phyloP scores from a whole-genome alignment of 1,140 invertebrate species.

The Pissodes strobi region DNA sequence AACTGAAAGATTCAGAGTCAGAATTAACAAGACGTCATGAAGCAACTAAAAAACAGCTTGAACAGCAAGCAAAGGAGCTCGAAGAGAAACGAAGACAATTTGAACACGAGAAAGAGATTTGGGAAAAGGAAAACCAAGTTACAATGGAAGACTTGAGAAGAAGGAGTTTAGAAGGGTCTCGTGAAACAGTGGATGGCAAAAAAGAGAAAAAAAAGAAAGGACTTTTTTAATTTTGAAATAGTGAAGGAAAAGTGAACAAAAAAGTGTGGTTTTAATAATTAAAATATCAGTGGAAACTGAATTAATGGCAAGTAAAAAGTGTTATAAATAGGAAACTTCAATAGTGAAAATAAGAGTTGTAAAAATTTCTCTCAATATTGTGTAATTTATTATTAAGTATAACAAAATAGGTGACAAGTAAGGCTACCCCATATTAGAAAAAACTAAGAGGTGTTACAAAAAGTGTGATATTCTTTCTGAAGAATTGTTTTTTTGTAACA shows the following conservation, averaged over 20 bases:
- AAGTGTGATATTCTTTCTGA: too few relatives aligned
- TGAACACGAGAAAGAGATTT: slow-evolving; percentile 82
- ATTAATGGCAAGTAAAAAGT: too few relatives aligned
- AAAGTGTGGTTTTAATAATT: not conserved
- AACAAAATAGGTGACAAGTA: too few relatives aligned
- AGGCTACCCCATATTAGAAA: too few relatives aligned
- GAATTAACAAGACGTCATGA: slow-evolving; percentile 73
- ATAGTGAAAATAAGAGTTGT: not conserved
- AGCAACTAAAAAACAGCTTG: slow-evolving; percentile 68
- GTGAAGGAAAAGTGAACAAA: not conserved
- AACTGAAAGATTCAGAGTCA: slow-evolving; percentile 88
- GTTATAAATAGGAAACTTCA: too few relatives aligned
- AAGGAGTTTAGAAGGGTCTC: slow-evolving; percentile 82
- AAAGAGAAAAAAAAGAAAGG: slow-evolving; percentile 56
- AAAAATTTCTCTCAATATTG: slow-evolving; percentile 1
- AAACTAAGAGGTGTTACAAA: not conserved
- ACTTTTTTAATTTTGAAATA: slow-evolving; percentile 45
- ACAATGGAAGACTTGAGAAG: slow-evolving; percentile 85
- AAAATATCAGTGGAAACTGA: not conserved
- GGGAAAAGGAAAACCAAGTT: slow-evolving; percentile 88
- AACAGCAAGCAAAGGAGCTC: slow-evolving; percentile 87
- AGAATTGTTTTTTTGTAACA: not conserved
- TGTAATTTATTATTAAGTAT: slow-evolving; percentile 3
- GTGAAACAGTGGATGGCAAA: slow-evolving; percentile 66
- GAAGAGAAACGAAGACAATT: slow-evolving; percentile 86